phyloP scores from a whole-genome alignment of 2,113 vertebrate genomes.

The Gymnobelideus leadbeateri region DNA sequence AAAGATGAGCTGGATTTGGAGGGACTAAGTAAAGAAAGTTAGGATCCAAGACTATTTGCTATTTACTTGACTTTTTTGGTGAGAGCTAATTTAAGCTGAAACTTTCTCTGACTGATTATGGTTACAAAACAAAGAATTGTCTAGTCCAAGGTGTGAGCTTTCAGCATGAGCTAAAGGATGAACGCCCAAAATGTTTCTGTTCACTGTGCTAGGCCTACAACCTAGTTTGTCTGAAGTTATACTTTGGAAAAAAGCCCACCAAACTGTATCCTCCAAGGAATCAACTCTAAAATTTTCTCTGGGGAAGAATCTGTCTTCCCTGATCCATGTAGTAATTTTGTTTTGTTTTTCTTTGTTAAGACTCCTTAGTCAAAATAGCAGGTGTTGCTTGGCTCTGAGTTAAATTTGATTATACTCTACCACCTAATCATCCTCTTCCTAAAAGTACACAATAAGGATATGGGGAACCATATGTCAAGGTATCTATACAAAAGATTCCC shows the following conservation, averaged over 20 bases:
- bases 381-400: background rate
- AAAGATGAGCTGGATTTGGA: background rate
- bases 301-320: background rate
- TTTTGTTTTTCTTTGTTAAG: background rate
- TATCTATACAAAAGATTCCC: slow-evolving; percentile 6
- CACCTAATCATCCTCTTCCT: background rate
- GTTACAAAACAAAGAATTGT: too few species aligned
- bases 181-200: background rate
- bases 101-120: background rate
- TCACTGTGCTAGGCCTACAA: background rate
- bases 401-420: too few species aligned
- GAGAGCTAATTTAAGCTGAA: background rate
- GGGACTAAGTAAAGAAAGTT: background rate
- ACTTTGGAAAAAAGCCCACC: background rate
- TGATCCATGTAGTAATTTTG: background rate
- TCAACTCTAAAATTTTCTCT: background rate
- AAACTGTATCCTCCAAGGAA: background rate
- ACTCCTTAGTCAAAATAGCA: background rate
- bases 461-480: background rate
- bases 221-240: background rate
- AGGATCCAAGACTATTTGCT: background rate
- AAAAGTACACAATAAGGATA: background rate
- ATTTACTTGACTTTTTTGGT: background rate
- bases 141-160: background rate
- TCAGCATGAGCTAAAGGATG: background rate